Evolutionary conservation across 2,113 vertebrate genomes (phyloP).

Genomic region (Caranx melampygus): DNA sequence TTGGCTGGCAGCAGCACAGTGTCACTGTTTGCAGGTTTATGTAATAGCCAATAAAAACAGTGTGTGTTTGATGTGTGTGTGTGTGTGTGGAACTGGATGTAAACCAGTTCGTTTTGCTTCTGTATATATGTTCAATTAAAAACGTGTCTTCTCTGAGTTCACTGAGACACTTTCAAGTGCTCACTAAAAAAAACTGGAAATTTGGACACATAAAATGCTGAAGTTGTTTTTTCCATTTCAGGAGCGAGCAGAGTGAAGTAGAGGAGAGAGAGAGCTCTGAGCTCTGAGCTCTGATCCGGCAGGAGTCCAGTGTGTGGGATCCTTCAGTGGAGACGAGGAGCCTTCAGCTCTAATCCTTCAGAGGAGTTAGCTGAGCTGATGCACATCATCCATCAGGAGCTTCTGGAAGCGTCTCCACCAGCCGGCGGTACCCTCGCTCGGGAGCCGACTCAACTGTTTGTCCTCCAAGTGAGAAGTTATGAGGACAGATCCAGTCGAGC

Average conservation of each 20-base stretch:
- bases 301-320: conserved; percentile 15
- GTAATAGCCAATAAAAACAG: too few relatives aligned
- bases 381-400: conserved; percentile 48
- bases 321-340: conserved; percentile 5
- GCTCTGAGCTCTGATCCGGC: neutral
- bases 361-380: conserved; percentile 19
- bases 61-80: too few relatives aligned
- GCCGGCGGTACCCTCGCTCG: too few relatives aligned
- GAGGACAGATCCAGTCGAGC: conserved; percentile 39
- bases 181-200: too few relatives aligned
- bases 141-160: too few relatives aligned
- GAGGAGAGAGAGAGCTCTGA: neutral
- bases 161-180: too few relatives aligned
- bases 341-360: conserved; percentile 25
- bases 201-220: neutral
- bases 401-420: conserved; percentile 41
- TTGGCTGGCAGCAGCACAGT: too few relatives aligned
- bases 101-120: too few relatives aligned
- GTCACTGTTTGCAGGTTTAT: too few relatives aligned
- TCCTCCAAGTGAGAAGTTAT: conserved; percentile 50
- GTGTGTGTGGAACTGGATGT: too few relatives aligned
- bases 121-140: too few relatives aligned
- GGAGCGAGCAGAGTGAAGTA: neutral
- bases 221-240: conserved; percentile 42
- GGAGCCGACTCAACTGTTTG: conserved; percentile 54